Evolutionary conservation across 2,888 invertebrate species (phyloP).

Genomic region (Hemicrepidius hirtus): DNA sequence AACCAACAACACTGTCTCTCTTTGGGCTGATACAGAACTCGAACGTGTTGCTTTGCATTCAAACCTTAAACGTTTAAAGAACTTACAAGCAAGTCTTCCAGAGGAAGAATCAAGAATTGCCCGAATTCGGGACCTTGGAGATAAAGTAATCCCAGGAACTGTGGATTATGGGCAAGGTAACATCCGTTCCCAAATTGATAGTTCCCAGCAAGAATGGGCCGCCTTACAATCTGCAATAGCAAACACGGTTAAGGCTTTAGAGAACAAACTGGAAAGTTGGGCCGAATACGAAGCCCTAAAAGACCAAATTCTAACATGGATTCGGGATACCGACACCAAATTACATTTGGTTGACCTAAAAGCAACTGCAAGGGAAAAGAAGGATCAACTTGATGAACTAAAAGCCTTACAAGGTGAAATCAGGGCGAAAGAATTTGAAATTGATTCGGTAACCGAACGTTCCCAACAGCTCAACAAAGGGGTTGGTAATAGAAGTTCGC

Average conservation of each 20-base stretch:
- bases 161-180: constrained; percentile 88
- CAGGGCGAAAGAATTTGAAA: constrained; percentile 92
- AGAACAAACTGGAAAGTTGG: constrained; percentile 92
- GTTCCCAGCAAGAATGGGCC: constrained; percentile 94
- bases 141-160: constrained; percentile 92
- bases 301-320: constrained; percentile 90
- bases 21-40: constrained; percentile 89
- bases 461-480: constrained; percentile 89
- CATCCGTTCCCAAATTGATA: constrained; percentile 90
- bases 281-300: constrained; percentile 91
- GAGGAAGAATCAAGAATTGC: constrained; percentile 91
- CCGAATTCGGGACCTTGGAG: constrained; percentile 87
- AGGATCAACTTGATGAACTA: constrained; percentile 87
- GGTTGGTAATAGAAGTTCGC: constrained; percentile 83
- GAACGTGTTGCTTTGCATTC: constrained; percentile 90
- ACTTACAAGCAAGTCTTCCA: constrained; percentile 84
- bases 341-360: constrained; percentile 92
- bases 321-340: constrained; percentile 90
- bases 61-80: constrained; percentile 85
- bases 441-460: constrained; percentile 93
- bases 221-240: constrained; percentile 84
- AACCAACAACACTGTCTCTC: constrained; percentile 85
- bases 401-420: constrained; percentile 90
- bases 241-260: constrained; percentile 85
- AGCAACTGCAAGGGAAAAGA: constrained; percentile 87